A percentile compares a stretch with the other conserved stretches of the same genome.
phyloP scores from a whole-genome alignment of 2,113 vertebrate species.

The Misgurnus anguillicaudatus region DNA sequence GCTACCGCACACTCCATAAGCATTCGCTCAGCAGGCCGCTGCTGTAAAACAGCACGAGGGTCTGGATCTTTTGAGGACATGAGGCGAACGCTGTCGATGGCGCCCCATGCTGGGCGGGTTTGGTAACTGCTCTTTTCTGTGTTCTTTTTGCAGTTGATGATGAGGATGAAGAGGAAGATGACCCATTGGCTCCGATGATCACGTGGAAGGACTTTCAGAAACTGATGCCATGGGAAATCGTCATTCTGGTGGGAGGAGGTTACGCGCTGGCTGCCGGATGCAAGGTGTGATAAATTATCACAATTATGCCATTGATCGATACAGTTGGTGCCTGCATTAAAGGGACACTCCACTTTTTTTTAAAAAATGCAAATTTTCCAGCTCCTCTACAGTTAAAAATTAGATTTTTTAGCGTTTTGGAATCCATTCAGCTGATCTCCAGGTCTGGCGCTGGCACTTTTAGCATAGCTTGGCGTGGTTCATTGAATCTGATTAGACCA shows the following conservation, averaged over 20 bases:
- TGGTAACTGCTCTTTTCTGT: not conserved
- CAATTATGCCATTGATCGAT: too few species aligned
- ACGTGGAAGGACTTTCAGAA: slow-evolving; percentile 98
- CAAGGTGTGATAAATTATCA: slow-evolving; percentile 82
- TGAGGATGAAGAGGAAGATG: slow-evolving; percentile 58
- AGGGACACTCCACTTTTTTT: too few species aligned
- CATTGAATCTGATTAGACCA: too few species aligned
- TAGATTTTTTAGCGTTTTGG: too few species aligned
- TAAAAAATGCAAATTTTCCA: too few species aligned
- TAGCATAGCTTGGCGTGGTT: too few species aligned
- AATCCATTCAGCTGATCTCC: too few species aligned
- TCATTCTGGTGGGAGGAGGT: slow-evolving; percentile 96
- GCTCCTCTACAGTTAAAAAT: too few species aligned
- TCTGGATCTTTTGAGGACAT: slow-evolving; percentile 6
- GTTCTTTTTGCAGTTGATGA: slow-evolving; percentile 25
- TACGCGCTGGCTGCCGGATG: slow-evolving; percentile 96
- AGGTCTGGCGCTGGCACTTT: too few species aligned
- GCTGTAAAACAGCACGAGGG: not conserved
- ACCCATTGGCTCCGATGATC: slow-evolving; percentile 85
- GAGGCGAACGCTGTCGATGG: not conserved
- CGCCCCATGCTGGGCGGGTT: not conserved
- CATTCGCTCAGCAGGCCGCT: not conserved
- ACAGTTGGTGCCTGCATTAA: too few species aligned
- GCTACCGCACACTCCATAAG: not conserved
- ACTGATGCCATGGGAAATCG: slow-evolving; percentile 99